A percentile compares a stretch with the other conserved stretches of the same genome.
Evolutionary conservation across 2,888 invertebrate genomes (phyloP).

Genomic region (Ichneumoninae sp.): DNA sequence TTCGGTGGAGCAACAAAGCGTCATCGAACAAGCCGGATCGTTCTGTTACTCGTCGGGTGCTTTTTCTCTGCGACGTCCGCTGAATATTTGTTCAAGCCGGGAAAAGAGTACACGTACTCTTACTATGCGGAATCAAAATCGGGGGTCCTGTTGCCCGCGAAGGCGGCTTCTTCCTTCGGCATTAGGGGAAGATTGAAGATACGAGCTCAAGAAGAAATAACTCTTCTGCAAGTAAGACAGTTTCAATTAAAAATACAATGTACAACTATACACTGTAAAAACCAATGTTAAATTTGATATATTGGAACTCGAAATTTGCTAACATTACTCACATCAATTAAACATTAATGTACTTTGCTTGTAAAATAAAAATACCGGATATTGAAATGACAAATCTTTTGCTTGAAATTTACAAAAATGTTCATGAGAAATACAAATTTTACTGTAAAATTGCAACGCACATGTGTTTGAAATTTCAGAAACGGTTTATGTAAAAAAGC

Average conservation of each 20-base stretch:
- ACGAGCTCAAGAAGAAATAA: slow-evolving; percentile 73
- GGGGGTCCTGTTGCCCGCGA: slow-evolving; percentile 79
- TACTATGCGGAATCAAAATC: slow-evolving; percentile 79
- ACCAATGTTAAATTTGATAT: too few species aligned
- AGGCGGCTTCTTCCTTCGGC: slow-evolving; percentile 80
- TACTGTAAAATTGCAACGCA: too few species aligned
- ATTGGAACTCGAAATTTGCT: too few species aligned
- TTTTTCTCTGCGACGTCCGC: slow-evolving; percentile 33
- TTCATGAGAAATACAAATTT: too few species aligned
- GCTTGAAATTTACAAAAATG: too few species aligned
- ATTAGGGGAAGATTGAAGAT: slow-evolving; percentile 77
- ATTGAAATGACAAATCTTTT: too few species aligned
- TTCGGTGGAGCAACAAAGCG: not conserved
- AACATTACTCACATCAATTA: too few species aligned
- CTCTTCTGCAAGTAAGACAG: slow-evolving; percentile 76
- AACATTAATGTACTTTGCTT: too few species aligned
- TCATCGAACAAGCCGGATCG: not conserved
- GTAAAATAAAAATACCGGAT: too few species aligned
- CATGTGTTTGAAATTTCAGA: too few species aligned
- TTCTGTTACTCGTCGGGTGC: not conserved
- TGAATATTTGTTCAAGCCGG: slow-evolving; percentile 76
- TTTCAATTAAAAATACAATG: not conserved
- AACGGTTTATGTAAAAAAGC: too few species aligned
- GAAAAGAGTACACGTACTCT: slow-evolving; percentile 79
- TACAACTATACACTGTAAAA: too few species aligned